Base-by-base conservation (phyloP, 2,797 vertebrate species). In the Parauchenoglanis punctatus region DNA sequence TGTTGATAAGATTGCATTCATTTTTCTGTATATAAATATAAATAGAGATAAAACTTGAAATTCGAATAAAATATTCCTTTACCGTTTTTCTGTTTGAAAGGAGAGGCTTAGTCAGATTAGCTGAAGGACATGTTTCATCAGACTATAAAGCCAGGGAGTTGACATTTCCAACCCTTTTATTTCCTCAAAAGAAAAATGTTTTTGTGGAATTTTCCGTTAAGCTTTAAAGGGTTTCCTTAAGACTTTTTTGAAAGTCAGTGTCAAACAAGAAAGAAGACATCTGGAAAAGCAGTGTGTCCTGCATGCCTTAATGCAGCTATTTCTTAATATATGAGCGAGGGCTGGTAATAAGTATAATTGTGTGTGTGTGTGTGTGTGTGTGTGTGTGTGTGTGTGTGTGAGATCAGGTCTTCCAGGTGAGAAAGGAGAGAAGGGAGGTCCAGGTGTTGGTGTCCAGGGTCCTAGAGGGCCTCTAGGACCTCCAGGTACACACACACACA, bases 401-500 rank as follows among this genome's bases (percentile, higher is more conserved):
- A 90, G 67, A 89, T 89, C 92, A 99, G 98, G 98, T 92, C 94
- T 96, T 88, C 86, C 93, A 49, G 98, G 98, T 28, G 95, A 97
- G 89, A 99, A 98, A 89, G 98, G 98, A 86, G 98, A 99, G 73
- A 97, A 97, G 92, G 98, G 98, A 85, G 96, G 94, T 84, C 91
- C 92, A 81, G 98, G 98, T 20, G 89, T 97, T 23, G 97, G 98
- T 90, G 95, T 96, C 25, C 98, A 99, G 92, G 98, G 98, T 82
- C 97, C 97, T 25, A 94, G 98, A 95, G 98, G 98, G 65, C 96
- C 97, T 4, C 73, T 95, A 68, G 98, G 98, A 87, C 94, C 97
- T 46, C 94, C 97, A 92, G 98, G 98, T 99, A 86, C 86, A 70
- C 58, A 63, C 8, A 10, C 54, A 3, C 15, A 23, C 72, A 46